These are phyloP conservation scores for Tokudaia tokunoshimensis DNA, from an alignment of 2,797 vertebrate species.

Conservation along the genomic window DNA sequence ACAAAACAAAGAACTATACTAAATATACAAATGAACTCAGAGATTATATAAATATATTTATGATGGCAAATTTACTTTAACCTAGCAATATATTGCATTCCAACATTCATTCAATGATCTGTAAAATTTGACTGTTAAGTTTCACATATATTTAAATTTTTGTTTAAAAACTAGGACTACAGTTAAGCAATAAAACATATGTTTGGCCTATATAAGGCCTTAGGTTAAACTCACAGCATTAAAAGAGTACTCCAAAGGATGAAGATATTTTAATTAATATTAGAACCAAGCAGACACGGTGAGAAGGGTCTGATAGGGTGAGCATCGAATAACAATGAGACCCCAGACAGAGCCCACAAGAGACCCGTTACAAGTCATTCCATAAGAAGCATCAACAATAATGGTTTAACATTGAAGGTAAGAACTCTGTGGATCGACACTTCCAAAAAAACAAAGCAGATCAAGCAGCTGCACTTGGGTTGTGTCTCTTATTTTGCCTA, in stretches of 20 bases:
- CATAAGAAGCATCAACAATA: background rate
- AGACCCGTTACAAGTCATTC: background rate
- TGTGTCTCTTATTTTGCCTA: background rate
- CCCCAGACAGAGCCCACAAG: background rate
- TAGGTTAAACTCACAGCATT: background rate
- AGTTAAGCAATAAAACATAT: background rate
- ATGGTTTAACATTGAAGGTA: background rate
- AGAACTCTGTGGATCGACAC: background rate
- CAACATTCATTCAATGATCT: conserved; percentile 53
- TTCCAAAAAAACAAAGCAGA: background rate
- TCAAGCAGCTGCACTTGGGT: background rate
- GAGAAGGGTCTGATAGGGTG: background rate
- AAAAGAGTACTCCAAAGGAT: background rate
- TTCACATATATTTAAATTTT: conserved; percentile 34
- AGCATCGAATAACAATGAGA: background rate
- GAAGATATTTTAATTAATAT: conserved; percentile 17
- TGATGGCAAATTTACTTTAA: conserved; percentile 1
- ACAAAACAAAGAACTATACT: background rate
- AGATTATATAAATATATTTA: background rate
- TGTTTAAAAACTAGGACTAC: conserved; percentile 9
- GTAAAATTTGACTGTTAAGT: conserved; percentile 36
- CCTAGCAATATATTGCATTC: conserved; percentile 7
- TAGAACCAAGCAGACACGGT: conserved; percentile 14
- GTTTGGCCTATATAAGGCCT: background rate
- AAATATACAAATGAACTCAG: background rate